Conservation (phyloP, 2,113 vertebrate genomes). For the Macrotis lagotis region DNA sequence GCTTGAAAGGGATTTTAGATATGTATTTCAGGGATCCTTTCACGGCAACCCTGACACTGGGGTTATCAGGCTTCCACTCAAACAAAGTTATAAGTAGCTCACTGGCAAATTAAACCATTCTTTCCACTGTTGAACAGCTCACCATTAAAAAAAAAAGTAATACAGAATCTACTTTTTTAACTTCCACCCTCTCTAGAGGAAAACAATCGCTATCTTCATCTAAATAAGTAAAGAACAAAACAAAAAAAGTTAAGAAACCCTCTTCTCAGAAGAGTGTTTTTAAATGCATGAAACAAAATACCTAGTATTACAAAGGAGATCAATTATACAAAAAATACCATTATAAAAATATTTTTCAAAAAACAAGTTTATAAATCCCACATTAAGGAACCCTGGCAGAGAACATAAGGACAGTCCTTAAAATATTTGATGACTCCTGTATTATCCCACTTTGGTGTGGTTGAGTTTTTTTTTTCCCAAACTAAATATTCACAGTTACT, state of each 20-base stretch:
- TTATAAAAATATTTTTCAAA: not conserved
- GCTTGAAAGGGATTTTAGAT: not conserved
- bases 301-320: not conserved
- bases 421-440: not conserved
- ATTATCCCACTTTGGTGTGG: not conserved
- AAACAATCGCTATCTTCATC: not conserved
- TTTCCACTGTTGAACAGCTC: not conserved
- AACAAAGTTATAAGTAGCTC: not conserved
- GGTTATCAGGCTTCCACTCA: not conserved
- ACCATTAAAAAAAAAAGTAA: not conserved
- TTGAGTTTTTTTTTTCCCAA: not conserved
- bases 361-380: not conserved
- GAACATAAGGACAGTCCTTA: not conserved
- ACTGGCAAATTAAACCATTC: not conserved
- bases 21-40: not conserved
- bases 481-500: not conserved
- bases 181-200: not conserved
- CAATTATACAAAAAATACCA: not conserved
- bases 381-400: not conserved
- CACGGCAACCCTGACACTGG: not conserved
- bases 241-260: not conserved
- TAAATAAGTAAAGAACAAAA: not conserved
- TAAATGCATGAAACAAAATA: not conserved
- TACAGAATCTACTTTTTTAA: not conserved
- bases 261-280: not conserved